A percentile compares a stretch with the other conserved stretches of the same genome.
Conservation (phyloP, 2,888 invertebrate genomes). For the Protonemura montana region DNA sequence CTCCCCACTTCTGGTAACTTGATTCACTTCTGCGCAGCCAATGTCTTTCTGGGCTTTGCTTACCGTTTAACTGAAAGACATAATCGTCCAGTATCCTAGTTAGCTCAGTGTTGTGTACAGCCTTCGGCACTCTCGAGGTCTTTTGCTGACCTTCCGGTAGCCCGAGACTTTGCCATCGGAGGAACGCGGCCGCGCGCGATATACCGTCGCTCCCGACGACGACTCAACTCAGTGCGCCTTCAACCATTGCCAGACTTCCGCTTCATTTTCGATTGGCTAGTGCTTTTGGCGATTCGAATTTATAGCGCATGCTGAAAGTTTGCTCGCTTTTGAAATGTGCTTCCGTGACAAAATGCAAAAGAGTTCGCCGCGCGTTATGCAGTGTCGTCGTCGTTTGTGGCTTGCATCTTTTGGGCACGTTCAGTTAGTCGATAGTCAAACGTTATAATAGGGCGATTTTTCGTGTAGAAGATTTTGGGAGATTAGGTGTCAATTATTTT, state of each 20-base stretch:
- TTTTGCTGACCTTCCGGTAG: background rate
- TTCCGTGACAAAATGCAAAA: background rate
- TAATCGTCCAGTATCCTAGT: slow-evolving; percentile 40
- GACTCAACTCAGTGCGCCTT: background rate
- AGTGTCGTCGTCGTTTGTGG: background rate
- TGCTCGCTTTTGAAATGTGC: background rate
- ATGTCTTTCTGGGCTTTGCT: slow-evolving; percentile 44
- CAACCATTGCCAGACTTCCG: background rate
- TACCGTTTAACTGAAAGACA: slow-evolving; percentile 42
- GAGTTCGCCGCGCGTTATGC: too few species aligned
- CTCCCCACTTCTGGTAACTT: slow-evolving; percentile 47
- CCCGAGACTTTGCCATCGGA: slow-evolving; percentile 49
- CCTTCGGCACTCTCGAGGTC: background rate
- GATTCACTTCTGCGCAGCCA: slow-evolving; percentile 43
- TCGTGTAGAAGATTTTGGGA: slow-evolving; percentile 25
- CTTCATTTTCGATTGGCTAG: background rate
- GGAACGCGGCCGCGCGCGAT: slow-evolving; percentile 42
- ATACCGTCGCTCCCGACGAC: background rate
- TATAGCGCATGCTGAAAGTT: background rate
- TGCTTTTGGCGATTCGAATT: background rate
- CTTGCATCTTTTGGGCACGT: slow-evolving; percentile 20
- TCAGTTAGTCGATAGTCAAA: slow-evolving; percentile 19
- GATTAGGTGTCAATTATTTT: slow-evolving; percentile 42
- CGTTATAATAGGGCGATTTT: slow-evolving; percentile 34
- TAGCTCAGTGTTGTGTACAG: slow-evolving; percentile 38